Base-by-base conservation (phyloP, 1,140 invertebrate species). In the Potamilus streckersoni region DNA sequence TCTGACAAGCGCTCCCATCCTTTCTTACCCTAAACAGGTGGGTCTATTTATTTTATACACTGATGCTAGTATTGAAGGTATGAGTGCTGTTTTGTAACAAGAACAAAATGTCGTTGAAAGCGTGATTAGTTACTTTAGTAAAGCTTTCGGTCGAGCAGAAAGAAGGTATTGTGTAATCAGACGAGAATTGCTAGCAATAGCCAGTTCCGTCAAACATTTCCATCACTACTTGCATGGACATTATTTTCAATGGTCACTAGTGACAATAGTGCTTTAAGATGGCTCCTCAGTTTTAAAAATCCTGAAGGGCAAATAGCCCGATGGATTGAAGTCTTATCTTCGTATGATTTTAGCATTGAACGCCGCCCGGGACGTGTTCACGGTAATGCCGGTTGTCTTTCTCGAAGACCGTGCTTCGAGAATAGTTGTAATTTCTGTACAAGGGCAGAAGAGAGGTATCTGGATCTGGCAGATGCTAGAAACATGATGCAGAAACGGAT, bases 1-100 rank as follows among this genome's bases (percentile, higher is more conserved):
- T 11, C 60, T 76, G 23, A 61, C 38, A 19, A 59, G 49, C 38
- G 71, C 66, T 3, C 74, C 78, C 14, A 69, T 79, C 23, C 38
- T 79, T 17, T 63, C 71, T 8, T 76, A 76, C 23, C 70, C 78
- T 8, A 55, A 76, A n/a, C 49, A 61, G 56, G 20, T 65, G 5
- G 14, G 61, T 17, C 13, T n/a, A n/a, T n/a, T n/a, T 49, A 6
- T 80, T 20, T 64, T 76, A 16, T 71, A 80, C 23, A 73, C 70
- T 55, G 78, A 80, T 64, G 78, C 74, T 5, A 38, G 23, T 2
- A 62, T 55, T n/a, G 15, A 64, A 64, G 71, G 38, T 12, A 57
- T 73, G 5, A 19, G 31, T 20, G 61, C 17, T 23, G 71, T 73
- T 16, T 20, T 73, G 6, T 73, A 61, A 15, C 60, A 73, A 65